These are phyloP conservation scores for Pollachius pollachius DNA, from an alignment of 2,113 vertebrate genomes.

Conservation along the genomic window DNA sequence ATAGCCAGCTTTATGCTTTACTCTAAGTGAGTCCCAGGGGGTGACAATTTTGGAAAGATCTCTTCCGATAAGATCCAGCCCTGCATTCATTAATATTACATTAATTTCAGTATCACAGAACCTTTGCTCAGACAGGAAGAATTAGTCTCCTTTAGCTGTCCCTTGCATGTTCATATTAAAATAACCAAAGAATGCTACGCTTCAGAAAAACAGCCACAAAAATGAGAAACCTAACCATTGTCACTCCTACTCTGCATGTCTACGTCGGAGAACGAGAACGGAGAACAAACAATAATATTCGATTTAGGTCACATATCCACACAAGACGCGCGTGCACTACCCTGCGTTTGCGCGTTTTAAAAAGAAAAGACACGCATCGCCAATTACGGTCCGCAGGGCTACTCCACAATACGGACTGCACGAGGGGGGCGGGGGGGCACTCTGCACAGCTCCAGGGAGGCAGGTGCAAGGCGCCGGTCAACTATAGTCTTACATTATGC, in stretches of 20 bases:
- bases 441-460: constrained; percentile 53
- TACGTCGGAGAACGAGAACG: constrained; percentile 33
- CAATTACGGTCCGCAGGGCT: constrained; percentile 35
- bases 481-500: constrained; percentile 51
- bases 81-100: constrained; percentile 76
- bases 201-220: constrained; percentile 34
- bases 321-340: not conserved
- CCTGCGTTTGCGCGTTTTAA: not conserved
- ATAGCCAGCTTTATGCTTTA: not conserved
- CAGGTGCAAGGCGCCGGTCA: constrained; percentile 65
- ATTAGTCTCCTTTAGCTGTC: constrained; percentile 63
- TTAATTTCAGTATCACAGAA: constrained; percentile 59
- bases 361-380: constrained; percentile 68
- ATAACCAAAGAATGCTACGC: constrained; percentile 62
- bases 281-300: constrained; percentile 38
- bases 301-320: constrained; percentile 58
- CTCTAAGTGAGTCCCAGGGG: constrained; percentile 55
- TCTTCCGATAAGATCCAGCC: constrained; percentile 69
- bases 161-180: constrained; percentile 68
- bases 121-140: constrained; percentile 66
- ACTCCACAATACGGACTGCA: constrained; percentile 36
- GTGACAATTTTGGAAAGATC: constrained; percentile 71
- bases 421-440: constrained; percentile 58
- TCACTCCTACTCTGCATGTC: constrained; percentile 49
- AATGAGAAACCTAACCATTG: constrained; percentile 52